Conservation (phyloP, 2,888 invertebrate genomes). For the Pristionchus maxplancki region DNA sequence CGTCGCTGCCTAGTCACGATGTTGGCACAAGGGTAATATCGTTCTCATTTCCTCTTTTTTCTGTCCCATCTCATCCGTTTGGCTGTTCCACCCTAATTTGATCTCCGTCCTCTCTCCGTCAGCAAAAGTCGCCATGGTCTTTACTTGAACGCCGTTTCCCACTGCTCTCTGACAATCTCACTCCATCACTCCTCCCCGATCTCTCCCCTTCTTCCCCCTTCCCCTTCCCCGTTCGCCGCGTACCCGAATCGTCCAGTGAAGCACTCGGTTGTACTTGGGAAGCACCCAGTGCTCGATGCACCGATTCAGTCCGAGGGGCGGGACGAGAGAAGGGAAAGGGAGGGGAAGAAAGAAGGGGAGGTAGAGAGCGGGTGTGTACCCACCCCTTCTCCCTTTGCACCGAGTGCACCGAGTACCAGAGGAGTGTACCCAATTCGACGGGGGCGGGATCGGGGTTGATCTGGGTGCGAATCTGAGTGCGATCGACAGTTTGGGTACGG, state of each 20-base stretch:
- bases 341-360: background rate
- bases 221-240: background rate
- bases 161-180: background rate
- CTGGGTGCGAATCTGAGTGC: background rate
- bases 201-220: too few species aligned
- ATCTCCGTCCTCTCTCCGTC: background rate
- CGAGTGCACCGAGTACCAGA: background rate
- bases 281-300: background rate
- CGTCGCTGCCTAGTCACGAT: too few species aligned
- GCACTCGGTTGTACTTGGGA: background rate
- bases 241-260: background rate
- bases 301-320: background rate
- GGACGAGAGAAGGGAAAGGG: background rate
- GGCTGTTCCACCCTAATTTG: background rate
- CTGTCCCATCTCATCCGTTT: too few species aligned
- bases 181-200: background rate
- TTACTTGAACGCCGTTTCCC: background rate
- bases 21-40: too few species aligned
- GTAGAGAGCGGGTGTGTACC: background rate
- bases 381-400: background rate
- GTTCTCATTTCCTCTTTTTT: background rate
- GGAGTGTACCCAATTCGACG: background rate
- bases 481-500: background rate
- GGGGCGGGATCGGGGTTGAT: background rate
- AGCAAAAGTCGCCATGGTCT: background rate